Conservation (phyloP, 2,797 vertebrate genomes). For the Arctocebus calabarensis region DNA sequence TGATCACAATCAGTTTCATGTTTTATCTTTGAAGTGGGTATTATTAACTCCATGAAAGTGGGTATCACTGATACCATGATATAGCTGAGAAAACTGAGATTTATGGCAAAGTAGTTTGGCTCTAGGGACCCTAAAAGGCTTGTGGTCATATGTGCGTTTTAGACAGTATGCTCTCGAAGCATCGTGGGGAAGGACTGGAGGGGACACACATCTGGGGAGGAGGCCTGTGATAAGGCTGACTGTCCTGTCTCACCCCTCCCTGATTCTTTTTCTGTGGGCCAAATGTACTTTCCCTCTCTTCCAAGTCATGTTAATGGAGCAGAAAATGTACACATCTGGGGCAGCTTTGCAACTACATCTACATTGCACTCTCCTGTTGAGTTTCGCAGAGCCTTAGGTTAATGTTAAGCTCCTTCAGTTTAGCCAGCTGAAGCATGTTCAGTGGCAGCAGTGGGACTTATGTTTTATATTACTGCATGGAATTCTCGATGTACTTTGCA, state of each 20-base stretch:
- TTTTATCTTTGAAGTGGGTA: not conserved
- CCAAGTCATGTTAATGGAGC: constrained; percentile 80
- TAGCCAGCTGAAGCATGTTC: constrained; percentile 76
- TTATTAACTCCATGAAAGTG: not conserved
- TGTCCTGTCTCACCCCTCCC: constrained; percentile 40
- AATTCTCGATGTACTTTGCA: constrained; percentile 81
- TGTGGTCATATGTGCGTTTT: constrained; percentile 32
- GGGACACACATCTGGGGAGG: not conserved
- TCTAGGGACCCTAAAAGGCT: not conserved
- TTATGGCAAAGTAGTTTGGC: not conserved
- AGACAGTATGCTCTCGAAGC: constrained; percentile 36
- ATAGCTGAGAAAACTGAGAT: constrained; percentile 27
- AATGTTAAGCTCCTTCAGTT: constrained; percentile 57
- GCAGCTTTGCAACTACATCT: constrained; percentile 64
- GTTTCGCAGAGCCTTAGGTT: constrained; percentile 68
- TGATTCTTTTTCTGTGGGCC: constrained; percentile 53
- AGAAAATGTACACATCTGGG: constrained; percentile 80
- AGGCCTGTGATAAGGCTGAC: constrained; percentile 27
- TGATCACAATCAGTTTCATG: not conserved
- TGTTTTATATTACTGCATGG: constrained; percentile 82
- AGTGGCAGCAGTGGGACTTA: constrained; percentile 75
- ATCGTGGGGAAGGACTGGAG: not conserved
- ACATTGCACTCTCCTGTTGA: constrained; percentile 47
- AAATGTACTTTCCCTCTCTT: constrained; percentile 76
- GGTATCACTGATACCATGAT: not conserved